phyloP scores from a whole-genome alignment of 2,797 vertebrate species.

The Coracias cyanogaster region DNA sequence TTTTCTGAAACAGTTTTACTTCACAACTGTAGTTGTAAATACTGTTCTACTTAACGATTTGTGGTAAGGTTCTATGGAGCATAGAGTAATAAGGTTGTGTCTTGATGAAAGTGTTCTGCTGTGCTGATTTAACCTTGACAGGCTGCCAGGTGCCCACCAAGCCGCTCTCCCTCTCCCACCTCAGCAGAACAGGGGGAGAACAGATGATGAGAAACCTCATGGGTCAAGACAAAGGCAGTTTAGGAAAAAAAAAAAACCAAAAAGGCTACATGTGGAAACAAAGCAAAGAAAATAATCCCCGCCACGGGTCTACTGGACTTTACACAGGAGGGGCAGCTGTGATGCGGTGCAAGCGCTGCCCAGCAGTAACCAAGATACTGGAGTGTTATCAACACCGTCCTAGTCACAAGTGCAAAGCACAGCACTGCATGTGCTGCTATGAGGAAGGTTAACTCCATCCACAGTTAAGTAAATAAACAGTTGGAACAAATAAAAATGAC shows the following conservation, averaged over 20 bases:
- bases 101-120: neutral
- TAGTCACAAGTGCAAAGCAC: neutral
- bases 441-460: neutral
- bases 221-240: neutral
- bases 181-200: neutral
- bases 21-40: neutral
- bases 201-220: neutral
- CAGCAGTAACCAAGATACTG: neutral
- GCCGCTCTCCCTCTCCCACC: neutral
- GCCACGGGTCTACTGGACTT: neutral
- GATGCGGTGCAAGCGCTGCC: neutral
- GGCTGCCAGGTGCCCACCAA: neutral
- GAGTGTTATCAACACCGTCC: neutral
- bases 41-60: neutral
- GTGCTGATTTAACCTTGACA: neutral
- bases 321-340: rapidly evolving
- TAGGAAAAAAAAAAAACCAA: neutral
- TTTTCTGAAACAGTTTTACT: neutral
- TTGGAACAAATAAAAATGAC: neutral
- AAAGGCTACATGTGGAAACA: neutral
- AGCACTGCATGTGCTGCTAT: too few species aligned
- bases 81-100: neutral
- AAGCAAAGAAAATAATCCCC: neutral
- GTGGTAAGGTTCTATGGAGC: neutral
- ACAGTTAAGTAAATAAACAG: neutral